Base-by-base conservation (phyloP, 2,888 invertebrate species). In the Drosophila acutilabella region DNA sequence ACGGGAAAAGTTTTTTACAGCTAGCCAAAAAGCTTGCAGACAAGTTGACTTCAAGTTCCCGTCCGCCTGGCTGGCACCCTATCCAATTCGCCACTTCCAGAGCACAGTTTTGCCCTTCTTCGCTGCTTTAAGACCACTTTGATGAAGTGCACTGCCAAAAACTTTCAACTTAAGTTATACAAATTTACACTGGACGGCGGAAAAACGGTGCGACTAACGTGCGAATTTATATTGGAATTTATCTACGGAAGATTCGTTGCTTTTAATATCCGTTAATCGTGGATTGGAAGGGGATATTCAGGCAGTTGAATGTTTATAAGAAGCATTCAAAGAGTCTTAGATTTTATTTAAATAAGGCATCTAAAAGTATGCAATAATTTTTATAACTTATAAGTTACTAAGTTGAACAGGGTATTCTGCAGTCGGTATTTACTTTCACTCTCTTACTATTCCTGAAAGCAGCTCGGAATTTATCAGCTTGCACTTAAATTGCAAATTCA, bases 151-250 rank as follows among this genome's bases (percentile, higher is more conserved):
- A 56, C 40, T n/a, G 84, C 70, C 72, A 54, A 72, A 83, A 84
- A 87, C 50, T 81, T 83, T 80, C 30, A 51, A 64, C 57, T 76
- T 48, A 47, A 72, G 64, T 75, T 78, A 74, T 74, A 81, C 81
- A 87, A 87, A 84, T 84, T 73, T 72, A 74, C 61, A 77, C 71
- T 74, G 64, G 44, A 60, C 62, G 45, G 18, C 44, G 10, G 59
- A 38, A 61, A 47, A 13, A 44, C 57, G 54, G 14, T 66, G 50
- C 59, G 71, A 64, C 71, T 80, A 83, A 81, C 81, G 75, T 78
- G 81, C 75, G 80, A 78, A 81, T 81, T 84, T 74, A 80, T 87
- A 75, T 81, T 73, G 71, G 64, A 75, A 87, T 83, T 80, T 80
- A 83, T 81, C 80, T 68, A 44, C 40, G 38, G 54, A 16, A 30